Percentiles rank a stretch among this genome's conserved stretches.
phyloP scores from a whole-genome alignment of 2,888 invertebrate genomes.

The Shargacucullia verbasci region DNA sequence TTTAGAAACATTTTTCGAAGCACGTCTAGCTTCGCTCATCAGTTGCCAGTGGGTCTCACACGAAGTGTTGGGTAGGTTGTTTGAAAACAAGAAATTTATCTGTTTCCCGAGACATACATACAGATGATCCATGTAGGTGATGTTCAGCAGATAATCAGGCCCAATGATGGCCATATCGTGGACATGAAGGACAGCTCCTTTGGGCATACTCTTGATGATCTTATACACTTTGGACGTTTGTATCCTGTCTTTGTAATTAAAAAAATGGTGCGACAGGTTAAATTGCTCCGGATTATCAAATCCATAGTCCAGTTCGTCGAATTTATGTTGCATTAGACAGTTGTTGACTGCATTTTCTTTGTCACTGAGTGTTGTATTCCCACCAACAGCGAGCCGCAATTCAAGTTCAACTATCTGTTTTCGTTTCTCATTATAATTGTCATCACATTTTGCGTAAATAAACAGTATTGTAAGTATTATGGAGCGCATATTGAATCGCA shows the following conservation, averaged over 20 bases:
- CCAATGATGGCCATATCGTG: conserved; percentile 91
- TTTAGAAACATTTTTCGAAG: conserved; percentile 71
- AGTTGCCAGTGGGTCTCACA: conserved; percentile 81
- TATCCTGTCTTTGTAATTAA: conserved; percentile 89
- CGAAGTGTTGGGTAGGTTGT: conserved; percentile 57
- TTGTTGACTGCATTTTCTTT: conserved; percentile 88
- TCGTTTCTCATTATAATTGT: conserved; percentile 70
- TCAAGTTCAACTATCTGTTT: conserved; percentile 84
- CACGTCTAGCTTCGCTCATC: conserved; percentile 79
- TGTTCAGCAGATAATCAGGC: conserved; percentile 89
- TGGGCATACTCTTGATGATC: conserved; percentile 92
- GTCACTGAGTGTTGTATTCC: conserved; percentile 78
- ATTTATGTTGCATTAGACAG: conserved; percentile 89
- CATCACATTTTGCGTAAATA: conserved; percentile 51
- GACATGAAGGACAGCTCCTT: conserved; percentile 92
- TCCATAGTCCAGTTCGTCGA: conserved; percentile 86
- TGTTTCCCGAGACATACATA: conserved; percentile 83
- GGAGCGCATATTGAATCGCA: conserved; percentile 21
- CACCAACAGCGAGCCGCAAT: conserved; percentile 83
- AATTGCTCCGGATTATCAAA: conserved; percentile 88
- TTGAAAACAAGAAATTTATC: conserved; percentile 69
- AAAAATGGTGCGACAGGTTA: conserved; percentile 91
- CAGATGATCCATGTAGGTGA: conserved; percentile 90
- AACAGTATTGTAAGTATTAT: conserved; percentile 34
- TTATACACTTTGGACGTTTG: conserved; percentile 90